Evolutionary conservation across 64 coral and sea anemone genomes (phyloP).

Genomic region (Montipora sp.): DNA sequence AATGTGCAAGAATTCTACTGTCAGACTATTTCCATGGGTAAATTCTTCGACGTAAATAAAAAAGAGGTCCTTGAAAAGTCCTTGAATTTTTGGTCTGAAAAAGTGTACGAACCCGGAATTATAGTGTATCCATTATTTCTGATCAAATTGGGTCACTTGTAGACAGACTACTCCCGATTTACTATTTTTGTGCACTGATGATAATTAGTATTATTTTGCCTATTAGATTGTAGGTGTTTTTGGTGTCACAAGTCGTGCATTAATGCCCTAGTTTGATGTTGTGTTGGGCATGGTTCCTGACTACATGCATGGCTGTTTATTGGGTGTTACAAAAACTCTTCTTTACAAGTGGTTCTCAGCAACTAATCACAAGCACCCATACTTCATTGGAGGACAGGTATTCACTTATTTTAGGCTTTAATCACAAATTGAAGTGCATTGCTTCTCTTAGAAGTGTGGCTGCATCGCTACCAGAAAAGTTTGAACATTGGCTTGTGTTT

Average conservation of each 20-base stretch:
- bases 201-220: background rate
- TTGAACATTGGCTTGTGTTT: background rate
- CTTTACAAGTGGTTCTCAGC: constrained; percentile 70
- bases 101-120: no score
- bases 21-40: no score
- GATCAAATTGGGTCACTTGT: background rate
- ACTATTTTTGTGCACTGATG: background rate
- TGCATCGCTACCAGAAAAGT: background rate
- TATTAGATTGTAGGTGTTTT: constrained; percentile 43
- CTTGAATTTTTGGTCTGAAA: no score
- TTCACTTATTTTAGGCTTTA: background rate
- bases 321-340: constrained; percentile 58
- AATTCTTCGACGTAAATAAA: no score
- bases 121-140: background rate
- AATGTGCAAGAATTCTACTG: no score
- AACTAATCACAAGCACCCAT: constrained; percentile 52
- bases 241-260: constrained; percentile 58
- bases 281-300: constrained; percentile 80
- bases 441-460: no score
- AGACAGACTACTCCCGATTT: background rate
- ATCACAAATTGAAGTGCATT: no score
- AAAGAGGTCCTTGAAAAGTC: no score
- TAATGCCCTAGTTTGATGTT: constrained; percentile 85
- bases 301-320: constrained; percentile 78
- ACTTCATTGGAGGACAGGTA: constrained; percentile 71